Conservation (phyloP, 1,140 invertebrate species). For the Trachymyrmex cornetzi region DNA sequence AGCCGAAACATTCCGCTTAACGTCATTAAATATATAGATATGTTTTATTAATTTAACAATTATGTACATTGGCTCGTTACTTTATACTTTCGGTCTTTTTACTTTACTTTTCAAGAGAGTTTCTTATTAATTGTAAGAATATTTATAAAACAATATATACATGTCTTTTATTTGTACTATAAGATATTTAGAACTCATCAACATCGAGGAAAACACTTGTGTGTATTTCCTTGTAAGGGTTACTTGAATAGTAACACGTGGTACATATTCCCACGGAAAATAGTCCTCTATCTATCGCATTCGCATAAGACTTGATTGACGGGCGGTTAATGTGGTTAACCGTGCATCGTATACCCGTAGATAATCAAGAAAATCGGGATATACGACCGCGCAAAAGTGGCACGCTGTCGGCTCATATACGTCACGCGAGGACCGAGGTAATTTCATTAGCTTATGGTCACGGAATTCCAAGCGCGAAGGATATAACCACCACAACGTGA, state of each 20-base stretch:
- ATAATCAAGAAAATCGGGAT: slow-evolving; percentile 34
- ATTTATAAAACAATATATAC: background rate
- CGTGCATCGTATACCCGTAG: background rate
- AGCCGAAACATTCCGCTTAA: no score
- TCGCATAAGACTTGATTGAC: background rate
- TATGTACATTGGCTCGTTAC: no score
- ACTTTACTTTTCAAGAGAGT: background rate
- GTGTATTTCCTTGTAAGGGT: background rate
- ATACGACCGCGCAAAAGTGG: slow-evolving; percentile 24
- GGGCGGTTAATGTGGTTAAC: background rate
- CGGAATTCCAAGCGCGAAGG: slow-evolving; percentile 48
- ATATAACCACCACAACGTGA: slow-evolving; percentile 35
- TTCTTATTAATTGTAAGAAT: background rate
- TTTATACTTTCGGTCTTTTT: no score
- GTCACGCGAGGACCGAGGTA: slow-evolving; percentile 52
- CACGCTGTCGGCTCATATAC: slow-evolving; percentile 8
- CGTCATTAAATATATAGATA: no score
- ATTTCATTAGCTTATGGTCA: slow-evolving; percentile 66
- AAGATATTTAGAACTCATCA: background rate
- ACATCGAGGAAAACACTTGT: background rate
- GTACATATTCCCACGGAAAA: background rate
- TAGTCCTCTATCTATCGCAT: background rate
- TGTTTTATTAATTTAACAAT: no score
- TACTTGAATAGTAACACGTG: background rate
- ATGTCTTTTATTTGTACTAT: background rate